phyloP scores from a whole-genome alignment of 2,888 invertebrate species.

The Plagodis dolabraria region DNA sequence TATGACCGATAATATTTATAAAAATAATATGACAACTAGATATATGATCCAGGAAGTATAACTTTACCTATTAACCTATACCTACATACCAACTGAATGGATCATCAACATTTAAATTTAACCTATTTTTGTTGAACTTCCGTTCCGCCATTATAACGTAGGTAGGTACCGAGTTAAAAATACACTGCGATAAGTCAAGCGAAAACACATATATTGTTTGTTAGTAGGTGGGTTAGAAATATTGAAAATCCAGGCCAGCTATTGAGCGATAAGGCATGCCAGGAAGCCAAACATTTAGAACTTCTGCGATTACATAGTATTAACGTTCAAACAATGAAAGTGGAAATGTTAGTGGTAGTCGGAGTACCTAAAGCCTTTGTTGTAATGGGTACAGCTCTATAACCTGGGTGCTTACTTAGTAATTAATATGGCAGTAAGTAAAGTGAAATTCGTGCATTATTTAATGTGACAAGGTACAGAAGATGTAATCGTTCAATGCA shows the following conservation, averaged over 20 bases:
- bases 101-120: conserved; percentile 17
- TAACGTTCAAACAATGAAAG: conserved; percentile 4
- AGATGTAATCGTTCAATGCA: neutral
- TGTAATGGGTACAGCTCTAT: too few relatives aligned
- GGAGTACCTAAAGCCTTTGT: too few relatives aligned
- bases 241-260: conserved; percentile 43
- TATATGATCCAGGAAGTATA: conserved; percentile 12
- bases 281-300: conserved; percentile 44
- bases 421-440: too few relatives aligned
- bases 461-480: conserved; percentile 6
- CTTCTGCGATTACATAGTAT: conserved; percentile 16
- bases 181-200: conserved; percentile 29
- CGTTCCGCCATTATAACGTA: conserved; percentile 11
- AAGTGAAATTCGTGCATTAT: conserved; percentile 1
- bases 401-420: too few relatives aligned
- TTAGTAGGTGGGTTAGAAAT: conserved; percentile 14
- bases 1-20: neutral
- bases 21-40: neutral
- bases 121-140: conserved; percentile 24
- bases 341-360: too few relatives aligned
- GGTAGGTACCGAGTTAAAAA: conserved; percentile 11
- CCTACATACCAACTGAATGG: conserved; percentile 5
- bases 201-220: conserved; percentile 26
- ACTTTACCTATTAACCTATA: conserved; percentile 16
- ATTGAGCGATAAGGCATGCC: conserved; percentile 59